Base-by-base conservation (phyloP, 2,113 vertebrate genomes). In the Euleptes europaea region DNA sequence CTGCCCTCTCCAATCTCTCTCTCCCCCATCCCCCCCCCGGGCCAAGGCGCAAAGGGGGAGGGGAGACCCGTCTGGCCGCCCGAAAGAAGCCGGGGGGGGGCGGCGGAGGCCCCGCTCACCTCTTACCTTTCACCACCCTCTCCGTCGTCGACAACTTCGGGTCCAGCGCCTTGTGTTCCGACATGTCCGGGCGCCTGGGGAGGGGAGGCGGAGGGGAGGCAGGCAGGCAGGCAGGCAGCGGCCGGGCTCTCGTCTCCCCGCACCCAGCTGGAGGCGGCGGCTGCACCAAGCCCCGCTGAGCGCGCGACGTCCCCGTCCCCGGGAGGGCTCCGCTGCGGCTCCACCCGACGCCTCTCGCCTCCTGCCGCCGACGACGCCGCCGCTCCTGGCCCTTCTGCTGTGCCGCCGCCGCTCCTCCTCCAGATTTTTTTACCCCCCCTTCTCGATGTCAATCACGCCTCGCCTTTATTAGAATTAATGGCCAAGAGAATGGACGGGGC, bases 131-230 rank as follows among this genome's bases (percentile, higher is more conserved):
- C 94, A 99, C 97, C 96, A 97, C 98, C 97, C 98, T 96, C 95
- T 99, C 98, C 95, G 97, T 98, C 95, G 98, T 99, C 92, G 98
- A 99, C 95, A 99, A 98, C 97, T 98, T 99, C 94, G 98, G 98
- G 82, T 99, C 98, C 93, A 96, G 97, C 93, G 97, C 97, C 97
- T 98, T 99, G 95, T 97, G 98, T 95, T 99, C 98, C 96, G 98
- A 98, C 98, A 99, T 99, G 96, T 98, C 98, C 98, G 97, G 96
- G 97, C 96, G 95, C 92, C 94, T 92, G 91, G 89, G n/a, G 90
- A 44, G 87, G 83, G 93, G 90, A 87, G 91, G 89, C 91, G 92
- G 91, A 91, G 66, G 44, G 57, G 75, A 66, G n/a, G n/a, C n/a
- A n/a, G n/a, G n/a, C n/a, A n/a, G n/a, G n/a, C n/a, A n/a, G n/a